Evolutionary conservation across 2,888 invertebrate species (phyloP).

Genomic region (Cerastis rubricosa): DNA sequence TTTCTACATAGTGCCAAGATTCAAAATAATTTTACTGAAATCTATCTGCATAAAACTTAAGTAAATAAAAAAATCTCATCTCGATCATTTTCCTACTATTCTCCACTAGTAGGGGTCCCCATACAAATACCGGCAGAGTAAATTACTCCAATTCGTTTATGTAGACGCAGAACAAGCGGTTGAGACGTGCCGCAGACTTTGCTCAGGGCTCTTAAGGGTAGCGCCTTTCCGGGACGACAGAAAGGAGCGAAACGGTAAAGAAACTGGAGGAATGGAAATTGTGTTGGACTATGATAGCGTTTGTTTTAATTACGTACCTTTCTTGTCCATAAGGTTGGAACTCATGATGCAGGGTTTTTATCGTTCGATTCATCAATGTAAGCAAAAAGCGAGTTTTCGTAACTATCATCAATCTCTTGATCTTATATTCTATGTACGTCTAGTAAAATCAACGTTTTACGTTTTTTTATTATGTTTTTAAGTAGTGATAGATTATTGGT

Average conservation of each 20-base stretch:
- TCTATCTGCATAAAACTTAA: background rate
- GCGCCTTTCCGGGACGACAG: background rate
- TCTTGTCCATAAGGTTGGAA: background rate
- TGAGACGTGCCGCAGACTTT: constrained; percentile 43
- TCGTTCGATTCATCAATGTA: background rate
- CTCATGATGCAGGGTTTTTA: background rate
- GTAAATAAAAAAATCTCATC: background rate
- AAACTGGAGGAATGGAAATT: background rate
- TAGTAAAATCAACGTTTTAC: no score
- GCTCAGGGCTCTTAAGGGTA: constrained; percentile 41
- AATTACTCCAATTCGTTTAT: constrained; percentile 72
- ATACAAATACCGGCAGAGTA: constrained; percentile 42
- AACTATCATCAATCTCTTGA: no score
- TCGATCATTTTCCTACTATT: background rate
- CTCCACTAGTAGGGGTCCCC: constrained; percentile 26
- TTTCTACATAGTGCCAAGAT: background rate
- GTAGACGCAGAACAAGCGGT: constrained; percentile 56
- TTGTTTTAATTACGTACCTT: background rate
- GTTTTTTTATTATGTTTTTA: no score
- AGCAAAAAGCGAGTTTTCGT: no score
- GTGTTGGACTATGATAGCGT: background rate
- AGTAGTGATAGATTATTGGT: no score
- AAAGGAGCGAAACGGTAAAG: background rate
- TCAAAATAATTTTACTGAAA: background rate
- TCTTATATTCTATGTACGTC: no score